Percentiles rank a stretch among this genome's conserved stretches.
These are phyloP conservation scores for Percopsis omiscomaycus DNA, from an alignment of 2,797 vertebrate species.

Conservation along the genomic window DNA sequence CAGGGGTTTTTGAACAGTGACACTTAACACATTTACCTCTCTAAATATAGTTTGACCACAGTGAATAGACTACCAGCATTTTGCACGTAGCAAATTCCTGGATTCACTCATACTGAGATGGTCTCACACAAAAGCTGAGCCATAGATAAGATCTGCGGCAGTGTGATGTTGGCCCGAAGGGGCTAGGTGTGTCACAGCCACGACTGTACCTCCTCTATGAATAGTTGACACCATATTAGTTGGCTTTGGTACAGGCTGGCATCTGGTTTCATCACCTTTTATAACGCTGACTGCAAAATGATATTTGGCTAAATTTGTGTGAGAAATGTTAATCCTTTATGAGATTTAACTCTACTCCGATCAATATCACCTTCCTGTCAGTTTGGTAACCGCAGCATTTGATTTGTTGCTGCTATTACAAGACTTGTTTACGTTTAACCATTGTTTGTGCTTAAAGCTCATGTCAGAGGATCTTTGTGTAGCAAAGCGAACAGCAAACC, in stretches of 20 bases:
- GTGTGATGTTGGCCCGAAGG: too few species aligned
- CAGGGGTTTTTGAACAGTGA: too few species aligned
- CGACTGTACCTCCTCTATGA: too few species aligned
- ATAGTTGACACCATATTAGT: conserved; percentile 18
- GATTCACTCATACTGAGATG: too few species aligned
- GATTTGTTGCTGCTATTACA: conserved; percentile 21
- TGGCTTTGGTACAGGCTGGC: conserved; percentile 27
- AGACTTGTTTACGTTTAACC: conserved; percentile 28
- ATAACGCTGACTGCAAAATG: conserved; percentile 49
- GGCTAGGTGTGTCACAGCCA: too few species aligned
- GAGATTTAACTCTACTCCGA: conserved; percentile 7
- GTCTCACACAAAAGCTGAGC: too few species aligned
- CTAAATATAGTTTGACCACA: too few species aligned
- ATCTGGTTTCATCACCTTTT: conserved; percentile 54
- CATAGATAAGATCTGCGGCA: too few species aligned
- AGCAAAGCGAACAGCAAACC: conserved; percentile 14
- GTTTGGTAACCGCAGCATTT: conserved; percentile 16
- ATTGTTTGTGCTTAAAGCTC: conserved; percentile 6
- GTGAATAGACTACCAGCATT: too few species aligned
- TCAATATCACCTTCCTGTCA: conserved; percentile 6
- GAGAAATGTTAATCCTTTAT: conserved; percentile 30
- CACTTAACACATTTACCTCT: too few species aligned
- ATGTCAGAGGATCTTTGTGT: conserved; percentile 6
- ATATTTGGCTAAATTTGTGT: conserved; percentile 39
- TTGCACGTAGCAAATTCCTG: too few species aligned